Evolutionary conservation across 2,797 vertebrate species (phyloP), one percentile per base, ranked within the genome.

Genomic region (Parotocinclus haroldoi): DNA sequence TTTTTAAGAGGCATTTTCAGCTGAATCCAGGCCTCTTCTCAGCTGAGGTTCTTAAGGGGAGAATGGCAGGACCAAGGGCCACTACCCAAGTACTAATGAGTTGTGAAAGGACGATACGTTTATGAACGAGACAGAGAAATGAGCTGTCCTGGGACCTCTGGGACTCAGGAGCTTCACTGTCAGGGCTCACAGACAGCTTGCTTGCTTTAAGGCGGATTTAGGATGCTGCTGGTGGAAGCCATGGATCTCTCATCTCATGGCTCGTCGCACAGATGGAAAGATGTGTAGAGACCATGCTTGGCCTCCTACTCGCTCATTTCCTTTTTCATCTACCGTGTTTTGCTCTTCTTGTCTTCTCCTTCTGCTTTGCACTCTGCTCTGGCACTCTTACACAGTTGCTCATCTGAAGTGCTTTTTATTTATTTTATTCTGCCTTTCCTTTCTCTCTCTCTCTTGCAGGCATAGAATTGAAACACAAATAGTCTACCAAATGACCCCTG

Each of bases 281-380:
- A 75, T 58, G 46, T 27, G 27, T 2, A 27, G 58, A 60, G 63
- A 49, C 49, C 59, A 57, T 72, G 66, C 60, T 69, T 60, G 51
- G 58, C 74, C 51, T 63, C 55, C 53, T 57, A 71, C 75, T 72
- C 69, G 70, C 36, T 46, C 58, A 66, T 60, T 71, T 76, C 67
- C 72, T 69, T 52, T n/a, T 62, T 53, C 42, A 66, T 55, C 55
- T 66, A 54, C 44, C 19, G 14, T 10, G n/a, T 53, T 39, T 27
- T 55, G n/a, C 62, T 37, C 54, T 44, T 53, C 57, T 49, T 55
- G 3, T 44, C 52, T 51, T 50, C 58, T 9, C 38, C 37, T 61
- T 27, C 44, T 45, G 57, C 38, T 59, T 72, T 9, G 64, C 38
- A 18, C 17, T 66, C 57, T 62, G 18, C 39, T 49, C 36, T n/a